Evolutionary conservation across 1,140 invertebrate species (phyloP), one percentile per base, ranked within the genome.

Genomic region (Sycobia sp.): DNA sequence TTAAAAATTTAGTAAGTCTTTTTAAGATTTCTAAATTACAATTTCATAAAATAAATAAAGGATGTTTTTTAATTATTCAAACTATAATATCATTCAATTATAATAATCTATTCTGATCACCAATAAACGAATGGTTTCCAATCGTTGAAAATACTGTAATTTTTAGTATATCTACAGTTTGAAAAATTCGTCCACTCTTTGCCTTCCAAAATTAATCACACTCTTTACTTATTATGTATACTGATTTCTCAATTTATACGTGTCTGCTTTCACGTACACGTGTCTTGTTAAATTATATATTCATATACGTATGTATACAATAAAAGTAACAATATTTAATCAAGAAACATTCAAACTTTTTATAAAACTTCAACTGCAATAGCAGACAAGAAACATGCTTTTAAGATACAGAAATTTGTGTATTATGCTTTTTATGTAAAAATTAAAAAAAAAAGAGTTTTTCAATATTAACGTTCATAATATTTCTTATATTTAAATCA

Each of bases 131-230:
- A 69, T 66, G 47, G 34, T 69, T 70, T 56, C 51, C 25, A 54
- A 50, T 62, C 64, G 41, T 64, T 66, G 62, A 47, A 55, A 46
- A 50, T 10, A 60, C 51, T 50, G 29, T 50, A n/a, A 44, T 65
- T 58, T 27, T 34, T 46, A 51, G 60, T 46, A 22, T 32, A 18
- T 66, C 67, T 59, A 67, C 70, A 69, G 59, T 73, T 67, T 66
- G 69, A 63, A 72, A 57, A 68, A 56, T 74, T 71, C 67, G 67
- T 73, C 71, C 72, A 75, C 65, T 72, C 55, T 75, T 74, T 75
- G 73, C 72, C 73, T 75, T 75, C 73, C 69, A 72, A 70, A 69
- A 62, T 67, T 67, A 67, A 67, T 73, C 66, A 69, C 67, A 65
- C 44, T 67, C 69, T 67, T 67, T 65, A 59, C 55, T 59, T 36